Evolutionary conservation across 2,888 invertebrate species (phyloP).

Genomic region (Lasioglossum calceatum): DNA sequence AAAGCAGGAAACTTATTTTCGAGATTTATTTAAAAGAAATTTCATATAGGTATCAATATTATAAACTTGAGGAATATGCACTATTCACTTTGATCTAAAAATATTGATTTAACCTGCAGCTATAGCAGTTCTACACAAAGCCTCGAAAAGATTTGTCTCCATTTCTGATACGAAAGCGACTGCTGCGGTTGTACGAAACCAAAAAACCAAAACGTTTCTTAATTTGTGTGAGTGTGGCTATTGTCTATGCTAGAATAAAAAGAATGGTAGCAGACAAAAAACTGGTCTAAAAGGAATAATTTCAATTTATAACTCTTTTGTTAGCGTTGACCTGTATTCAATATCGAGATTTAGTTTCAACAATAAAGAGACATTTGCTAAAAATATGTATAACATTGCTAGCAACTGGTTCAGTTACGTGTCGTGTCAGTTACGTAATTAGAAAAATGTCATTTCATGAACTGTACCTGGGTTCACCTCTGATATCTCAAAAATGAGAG

Average conservation of each 20-base stretch:
- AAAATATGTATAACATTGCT: neutral
- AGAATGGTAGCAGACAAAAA: neutral
- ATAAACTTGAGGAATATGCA: neutral
- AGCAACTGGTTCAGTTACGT: neutral
- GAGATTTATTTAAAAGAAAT: neutral
- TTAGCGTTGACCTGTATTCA: neutral
- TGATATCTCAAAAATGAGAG: neutral
- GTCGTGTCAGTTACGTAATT: neutral
- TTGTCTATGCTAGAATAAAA: neutral
- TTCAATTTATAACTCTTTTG: neutral
- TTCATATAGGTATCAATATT: neutral
- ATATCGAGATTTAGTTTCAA: neutral
- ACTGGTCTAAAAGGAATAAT: neutral
- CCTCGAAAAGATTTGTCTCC: neutral
- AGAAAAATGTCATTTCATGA: neutral
- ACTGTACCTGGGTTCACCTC: neutral
- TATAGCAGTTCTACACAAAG: neutral
- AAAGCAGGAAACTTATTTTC: neutral
- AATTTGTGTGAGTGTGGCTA: neutral
- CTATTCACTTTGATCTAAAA: neutral
- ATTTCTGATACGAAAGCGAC: neutral
- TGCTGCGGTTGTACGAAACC: neutral
- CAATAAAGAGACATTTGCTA: neutral
- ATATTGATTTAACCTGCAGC: neutral
- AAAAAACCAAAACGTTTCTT: neutral